phyloP scores from a whole-genome alignment of 92 coral and sea anemone species.

The Epizoanthus ramosus region DNA sequence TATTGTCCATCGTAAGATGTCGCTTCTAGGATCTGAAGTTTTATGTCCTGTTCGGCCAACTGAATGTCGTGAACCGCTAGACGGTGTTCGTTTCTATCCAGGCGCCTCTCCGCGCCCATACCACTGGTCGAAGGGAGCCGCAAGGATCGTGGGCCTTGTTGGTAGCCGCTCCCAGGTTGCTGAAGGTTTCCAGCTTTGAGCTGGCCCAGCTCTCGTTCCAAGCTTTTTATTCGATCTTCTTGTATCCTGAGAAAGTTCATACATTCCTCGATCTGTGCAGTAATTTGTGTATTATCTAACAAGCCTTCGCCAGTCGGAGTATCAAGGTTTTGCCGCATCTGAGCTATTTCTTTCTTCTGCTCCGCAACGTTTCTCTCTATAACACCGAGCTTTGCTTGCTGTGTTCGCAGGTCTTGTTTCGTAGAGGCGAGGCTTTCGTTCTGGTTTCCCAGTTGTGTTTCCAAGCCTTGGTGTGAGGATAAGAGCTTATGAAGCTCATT shows the following conservation, averaged over 20 bases:
- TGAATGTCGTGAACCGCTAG: slow-evolving; percentile 66
- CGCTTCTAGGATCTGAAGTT: slow-evolving; percentile 56
- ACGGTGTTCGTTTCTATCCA: slow-evolving; percentile 66
- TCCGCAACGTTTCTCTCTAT: slow-evolving; percentile 43
- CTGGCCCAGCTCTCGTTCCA: slow-evolving; percentile 18
- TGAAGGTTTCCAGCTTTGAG: background rate
- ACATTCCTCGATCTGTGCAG: slow-evolving; percentile 19
- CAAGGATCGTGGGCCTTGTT: background rate
- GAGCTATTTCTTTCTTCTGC: slow-evolving; percentile 28
- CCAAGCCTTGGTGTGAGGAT: slow-evolving; percentile 27
- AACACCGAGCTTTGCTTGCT: slow-evolving; percentile 41
- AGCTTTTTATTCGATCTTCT: background rate
- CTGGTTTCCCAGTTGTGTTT: slow-evolving; percentile 23
- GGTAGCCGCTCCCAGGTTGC: background rate
- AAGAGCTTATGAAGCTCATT: background rate
- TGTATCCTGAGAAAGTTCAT: slow-evolving; percentile 20
- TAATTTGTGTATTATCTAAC: background rate
- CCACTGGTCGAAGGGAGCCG: background rate
- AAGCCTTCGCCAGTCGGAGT: background rate
- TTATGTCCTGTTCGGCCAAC: slow-evolving; percentile 62
- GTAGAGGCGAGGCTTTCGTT: slow-evolving; percentile 47
- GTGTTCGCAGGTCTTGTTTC: slow-evolving; percentile 53
- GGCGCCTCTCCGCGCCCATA: slow-evolving; percentile 48
- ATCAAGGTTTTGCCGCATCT: background rate
- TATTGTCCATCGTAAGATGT: slow-evolving; percentile 73